Base-by-base conservation (phyloP, 2,888 invertebrate genomes). In the Orchesellides sinensis region DNA sequence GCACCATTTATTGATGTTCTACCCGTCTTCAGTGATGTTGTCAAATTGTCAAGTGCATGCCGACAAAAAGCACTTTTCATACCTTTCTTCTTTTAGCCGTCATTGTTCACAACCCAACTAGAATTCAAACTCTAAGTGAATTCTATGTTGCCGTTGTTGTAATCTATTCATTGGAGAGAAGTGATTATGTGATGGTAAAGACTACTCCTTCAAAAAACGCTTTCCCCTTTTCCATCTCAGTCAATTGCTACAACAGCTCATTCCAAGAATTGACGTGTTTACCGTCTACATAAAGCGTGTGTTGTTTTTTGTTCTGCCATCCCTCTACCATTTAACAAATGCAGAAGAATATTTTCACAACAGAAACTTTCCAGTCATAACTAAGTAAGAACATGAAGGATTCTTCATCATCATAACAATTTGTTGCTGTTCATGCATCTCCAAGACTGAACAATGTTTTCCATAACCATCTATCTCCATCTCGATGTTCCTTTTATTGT, bases 351-450 rank as follows among this genome's bases (percentile, higher is more conserved):
- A 40, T 14, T 40, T 40, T 14, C 14, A 40, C 40, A 40, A 40
- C n/a, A 52, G 17, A 21, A 21, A 52, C 52, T 21, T 19, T 21
- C n/a, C n/a, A 54, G 54, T 19, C 49, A 17, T 49, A 12, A 12
- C 49, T 4, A 12, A 49, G 4, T n/a, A 4, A 23, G 29, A 17
- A 4, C 3, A 27, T 21, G 25, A 45, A 40, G 17, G 65, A 65
- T 65, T 45, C 40, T 47, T 66, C 66, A 66, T 66, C 66, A 66
- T 66, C 47, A 66, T 47, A 49, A 66, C 66, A 66, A 66, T 66
- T 66, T 66, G 66, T 66, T 66, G 49, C 49, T 66, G 47, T 47
- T 66, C 47, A 47, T 17, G 27, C 27, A 14, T 61, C 66, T 45
- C 66, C 10, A 40, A 40, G 14, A 5, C 40, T 10, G 10, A n/a